phyloP scores from a whole-genome alignment of 2,113 vertebrate genomes.

The Cacatua alba region DNA sequence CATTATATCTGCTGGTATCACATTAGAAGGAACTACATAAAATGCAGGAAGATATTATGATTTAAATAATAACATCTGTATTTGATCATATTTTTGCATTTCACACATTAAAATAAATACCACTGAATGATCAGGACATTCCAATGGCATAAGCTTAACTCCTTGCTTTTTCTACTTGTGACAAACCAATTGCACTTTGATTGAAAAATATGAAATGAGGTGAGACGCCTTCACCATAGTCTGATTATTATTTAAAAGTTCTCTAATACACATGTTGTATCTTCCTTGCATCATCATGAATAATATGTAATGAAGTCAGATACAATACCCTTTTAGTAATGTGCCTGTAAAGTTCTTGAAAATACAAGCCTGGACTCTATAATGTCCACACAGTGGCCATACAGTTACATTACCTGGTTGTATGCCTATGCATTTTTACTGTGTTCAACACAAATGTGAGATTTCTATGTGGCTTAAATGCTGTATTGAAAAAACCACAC shows the following conservation, averaged over 20 bases:
- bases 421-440: not conserved
- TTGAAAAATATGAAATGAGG: not conserved
- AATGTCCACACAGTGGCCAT: not conserved
- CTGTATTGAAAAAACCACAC: not conserved
- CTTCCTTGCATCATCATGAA: not conserved
- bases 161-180: not conserved
- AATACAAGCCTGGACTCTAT: not conserved
- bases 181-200: not conserved
- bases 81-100: conserved; percentile 20
- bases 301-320: not conserved
- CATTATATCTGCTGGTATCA: conserved; percentile 20
- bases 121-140: not conserved
- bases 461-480: not conserved
- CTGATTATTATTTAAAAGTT: not conserved
- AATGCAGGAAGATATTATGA: conserved; percentile 15
- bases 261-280: not conserved
- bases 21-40: not conserved
- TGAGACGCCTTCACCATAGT: not conserved
- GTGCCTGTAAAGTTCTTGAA: not conserved
- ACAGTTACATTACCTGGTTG: not conserved
- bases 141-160: not conserved
- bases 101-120: not conserved
- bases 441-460: not conserved
- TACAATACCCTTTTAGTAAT: not conserved
- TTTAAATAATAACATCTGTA: conserved; percentile 32